These are phyloP conservation scores for Ailurus styani DNA, from an alignment of 2,113 vertebrate genomes.

Conservation along the genomic window DNA sequence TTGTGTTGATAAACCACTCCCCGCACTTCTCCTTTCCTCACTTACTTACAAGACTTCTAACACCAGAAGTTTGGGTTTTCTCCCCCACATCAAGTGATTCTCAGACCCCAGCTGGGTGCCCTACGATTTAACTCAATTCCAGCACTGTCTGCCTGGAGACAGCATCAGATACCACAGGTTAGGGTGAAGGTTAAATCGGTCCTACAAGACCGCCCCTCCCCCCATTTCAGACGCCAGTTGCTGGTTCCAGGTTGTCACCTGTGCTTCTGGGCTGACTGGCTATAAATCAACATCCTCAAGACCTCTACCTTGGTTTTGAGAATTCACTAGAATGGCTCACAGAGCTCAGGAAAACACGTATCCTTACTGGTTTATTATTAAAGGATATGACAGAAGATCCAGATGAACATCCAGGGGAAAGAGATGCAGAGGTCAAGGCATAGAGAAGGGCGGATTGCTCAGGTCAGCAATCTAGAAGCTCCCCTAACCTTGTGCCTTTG, in stretches of 20 bases:
- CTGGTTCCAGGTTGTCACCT: neutral
- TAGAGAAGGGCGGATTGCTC: no score
- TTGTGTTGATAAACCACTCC: neutral
- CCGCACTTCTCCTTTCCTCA: neutral
- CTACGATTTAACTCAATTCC: neutral
- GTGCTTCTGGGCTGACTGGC: neutral
- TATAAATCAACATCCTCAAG: neutral
- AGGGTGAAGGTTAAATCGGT: neutral
- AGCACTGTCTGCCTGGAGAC: neutral
- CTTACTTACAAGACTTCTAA: neutral
- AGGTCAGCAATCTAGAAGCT: neutral
- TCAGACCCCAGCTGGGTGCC: neutral
- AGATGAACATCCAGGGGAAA: neutral
- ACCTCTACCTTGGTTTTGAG: neutral
- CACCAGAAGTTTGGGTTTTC: neutral
- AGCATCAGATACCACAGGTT: neutral
- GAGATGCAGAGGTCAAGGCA: neutral
- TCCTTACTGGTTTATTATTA: neutral
- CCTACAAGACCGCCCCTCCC: neutral
- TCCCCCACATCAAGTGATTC: neutral
- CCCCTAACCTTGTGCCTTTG: neutral
- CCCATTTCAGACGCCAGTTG: neutral
- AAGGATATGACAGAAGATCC: neutral
- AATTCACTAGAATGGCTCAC: neutral
- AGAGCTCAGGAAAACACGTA: neutral